Evolutionary conservation across 1,140 invertebrate species (phyloP), one percentile per base, ranked within the genome.

Genomic region (Branchinecta lynchi): DNA sequence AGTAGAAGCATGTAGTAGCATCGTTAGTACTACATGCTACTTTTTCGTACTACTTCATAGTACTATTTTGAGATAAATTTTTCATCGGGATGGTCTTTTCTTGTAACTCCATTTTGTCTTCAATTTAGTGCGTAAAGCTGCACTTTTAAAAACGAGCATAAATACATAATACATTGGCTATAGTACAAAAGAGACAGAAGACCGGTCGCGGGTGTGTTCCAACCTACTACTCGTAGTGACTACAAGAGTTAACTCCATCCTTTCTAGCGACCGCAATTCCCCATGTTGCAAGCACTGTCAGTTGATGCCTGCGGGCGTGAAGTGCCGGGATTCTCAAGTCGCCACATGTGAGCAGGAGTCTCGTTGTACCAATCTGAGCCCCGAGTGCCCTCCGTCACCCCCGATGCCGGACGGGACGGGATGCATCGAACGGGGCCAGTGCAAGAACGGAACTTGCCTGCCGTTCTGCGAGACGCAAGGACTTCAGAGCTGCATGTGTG

Each of bases 401-500:
- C 86, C 90, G n/a, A 89, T 93, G 85, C 84, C 85, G 43, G 89
- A 94, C 79, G 87, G 87, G 21, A 92, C 91, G 12, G 83, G 85
- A 72, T 96, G 93, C 75, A 83, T 92, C 66, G 92, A 95, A 78
- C 86, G 89, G 72, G 93, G 93, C 0, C 86, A 90, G 75, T 95
- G 93, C 76, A 82, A 85, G 44, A 82, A 82, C 73, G 93, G 93
- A 45, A 87, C 89, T 76, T 96, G 93, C 78, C 84, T 93, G 72
- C 90, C 92, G 3, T 95, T 90, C 77, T 96, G 93, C 78, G 92
- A 96, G 80, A 93, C 89, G 3, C 89, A 92, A 76, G 90, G 89
- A 46, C 81, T 89, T 74, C 89, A 92, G 76, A 93, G 91, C 77
- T 96, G 93, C 80, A 93, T 95, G 89, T 96, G 93, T 79, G 92